Evolutionary conservation across 2,888 invertebrate species (phyloP).

Genomic region (Epistrophella euchroma): DNA sequence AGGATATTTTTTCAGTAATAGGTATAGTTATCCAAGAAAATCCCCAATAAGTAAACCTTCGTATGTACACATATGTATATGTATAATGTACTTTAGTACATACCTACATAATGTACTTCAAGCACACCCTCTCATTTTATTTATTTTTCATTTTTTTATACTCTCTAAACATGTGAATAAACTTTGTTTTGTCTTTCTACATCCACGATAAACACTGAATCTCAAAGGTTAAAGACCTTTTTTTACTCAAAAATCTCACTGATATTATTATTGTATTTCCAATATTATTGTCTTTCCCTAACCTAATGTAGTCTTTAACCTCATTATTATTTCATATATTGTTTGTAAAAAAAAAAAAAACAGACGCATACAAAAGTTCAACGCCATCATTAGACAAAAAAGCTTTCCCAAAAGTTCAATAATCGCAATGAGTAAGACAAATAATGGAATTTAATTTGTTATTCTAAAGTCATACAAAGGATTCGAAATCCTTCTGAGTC

Average conservation of each 20-base stretch:
- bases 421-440: slow-evolving; percentile 16
- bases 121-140: too few relatives aligned
- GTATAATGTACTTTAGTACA: too few relatives aligned
- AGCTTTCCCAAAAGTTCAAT: slow-evolving; percentile 11
- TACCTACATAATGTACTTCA: too few relatives aligned
- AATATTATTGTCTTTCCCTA: background rate
- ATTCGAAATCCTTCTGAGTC: slow-evolving; percentile 13
- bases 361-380: background rate
- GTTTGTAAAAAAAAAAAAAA: background rate
- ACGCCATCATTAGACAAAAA: background rate
- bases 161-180: too few relatives aligned
- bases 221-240: background rate
- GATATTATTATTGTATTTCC: background rate
- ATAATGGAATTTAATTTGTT: slow-evolving; percentile 9
- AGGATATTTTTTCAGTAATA: too few relatives aligned
- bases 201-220: too few relatives aligned
- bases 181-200: too few relatives aligned
- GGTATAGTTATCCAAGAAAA: too few relatives aligned
- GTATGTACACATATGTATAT: too few relatives aligned
- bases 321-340: background rate
- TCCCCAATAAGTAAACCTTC: too few relatives aligned
- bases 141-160: too few relatives aligned
- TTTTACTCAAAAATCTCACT: background rate
- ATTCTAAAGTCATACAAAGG: background rate
- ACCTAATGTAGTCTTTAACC: background rate